These are phyloP conservation scores for Streblospio benedicti DNA, from an alignment of 1,140 invertebrate species.

Conservation along the genomic window DNA sequence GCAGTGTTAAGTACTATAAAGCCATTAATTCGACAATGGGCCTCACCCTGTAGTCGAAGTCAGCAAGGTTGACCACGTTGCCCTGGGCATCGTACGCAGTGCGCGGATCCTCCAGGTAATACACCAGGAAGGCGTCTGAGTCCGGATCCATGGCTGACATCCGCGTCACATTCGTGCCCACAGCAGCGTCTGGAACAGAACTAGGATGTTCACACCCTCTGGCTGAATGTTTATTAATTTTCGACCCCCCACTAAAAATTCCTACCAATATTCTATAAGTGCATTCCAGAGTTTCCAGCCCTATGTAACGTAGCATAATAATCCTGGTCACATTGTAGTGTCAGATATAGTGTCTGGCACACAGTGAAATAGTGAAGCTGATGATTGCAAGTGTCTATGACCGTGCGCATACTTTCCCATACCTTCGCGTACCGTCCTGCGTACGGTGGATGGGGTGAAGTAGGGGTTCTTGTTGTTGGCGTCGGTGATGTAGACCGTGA, in stretches of 20 bases:
- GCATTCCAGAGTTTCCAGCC: too few relatives aligned
- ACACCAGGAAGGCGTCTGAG: slow-evolving; percentile 59
- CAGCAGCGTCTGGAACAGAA: slow-evolving; percentile 53
- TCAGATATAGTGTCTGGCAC: too few relatives aligned
- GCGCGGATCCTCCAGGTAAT: slow-evolving; percentile 60
- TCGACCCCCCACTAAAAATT: too few relatives aligned
- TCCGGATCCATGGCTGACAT: slow-evolving; percentile 72
- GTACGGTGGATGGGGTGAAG: slow-evolving; percentile 70
- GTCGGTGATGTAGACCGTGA: slow-evolving; percentile 63
- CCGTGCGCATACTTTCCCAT: slow-evolving; percentile 16
- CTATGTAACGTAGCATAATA: too few relatives aligned
- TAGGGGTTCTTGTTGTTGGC: slow-evolving; percentile 77
- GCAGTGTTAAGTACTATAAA: too few relatives aligned
- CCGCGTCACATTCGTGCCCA: slow-evolving; percentile 63
- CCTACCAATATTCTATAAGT: too few relatives aligned
- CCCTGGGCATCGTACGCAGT: slow-evolving; percentile 74
- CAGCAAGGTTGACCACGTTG: slow-evolving; percentile 54
- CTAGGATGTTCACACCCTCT: background rate
- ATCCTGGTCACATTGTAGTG: too few relatives aligned
- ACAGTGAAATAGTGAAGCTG: too few relatives aligned
- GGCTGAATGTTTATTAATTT: background rate
- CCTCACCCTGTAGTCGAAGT: slow-evolving; percentile 7
- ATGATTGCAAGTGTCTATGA: too few relatives aligned
- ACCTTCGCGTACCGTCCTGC: slow-evolving; percentile 60
- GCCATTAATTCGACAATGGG: too few relatives aligned